Evolutionary conservation across 1,140 invertebrate species (phyloP).

Genomic region (Chymomyza costata): DNA sequence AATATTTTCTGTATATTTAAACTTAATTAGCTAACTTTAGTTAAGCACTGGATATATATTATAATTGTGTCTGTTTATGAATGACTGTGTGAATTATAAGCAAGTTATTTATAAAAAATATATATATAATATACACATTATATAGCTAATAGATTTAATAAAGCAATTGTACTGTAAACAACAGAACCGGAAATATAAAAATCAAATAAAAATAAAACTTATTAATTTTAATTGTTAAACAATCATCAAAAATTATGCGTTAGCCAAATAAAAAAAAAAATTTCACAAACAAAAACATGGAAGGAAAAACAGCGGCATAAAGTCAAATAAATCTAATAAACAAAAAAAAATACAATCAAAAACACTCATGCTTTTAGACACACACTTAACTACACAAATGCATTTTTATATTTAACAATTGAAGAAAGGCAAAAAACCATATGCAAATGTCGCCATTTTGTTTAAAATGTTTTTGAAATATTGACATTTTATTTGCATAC

Average conservation of each 20-base stretch:
- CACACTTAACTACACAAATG: slow-evolving; percentile 23
- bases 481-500: slow-evolving; percentile 35
- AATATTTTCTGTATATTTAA: slow-evolving; percentile 57
- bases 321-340: neutral
- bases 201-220: slow-evolving; percentile 6
- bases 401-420: slow-evolving; percentile 36
- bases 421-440: slow-evolving; percentile 26
- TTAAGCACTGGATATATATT: no score
- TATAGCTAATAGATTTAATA: slow-evolving; percentile 38
- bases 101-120: slow-evolving; percentile 2
- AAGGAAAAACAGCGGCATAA: slow-evolving; percentile 21
- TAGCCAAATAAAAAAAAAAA: slow-evolving; percentile 30
- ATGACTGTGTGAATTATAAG: slow-evolving; percentile 3
- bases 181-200: neutral
- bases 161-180: slow-evolving; percentile 59
- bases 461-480: slow-evolving; percentile 8
- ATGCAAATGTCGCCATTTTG: slow-evolving; percentile 33
- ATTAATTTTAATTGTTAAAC: slow-evolving; percentile 60
- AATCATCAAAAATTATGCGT: slow-evolving; percentile 24
- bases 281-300: slow-evolving; percentile 8
- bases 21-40: slow-evolving; percentile 53
- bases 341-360: slow-evolving; percentile 8
- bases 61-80: neutral
- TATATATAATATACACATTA: slow-evolving; percentile 20
- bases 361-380: no score